Percentiles rank a stretch among this genome's conserved stretches.
phyloP scores from a whole-genome alignment of 2,113 vertebrate species.

The Serinus canaria region DNA sequence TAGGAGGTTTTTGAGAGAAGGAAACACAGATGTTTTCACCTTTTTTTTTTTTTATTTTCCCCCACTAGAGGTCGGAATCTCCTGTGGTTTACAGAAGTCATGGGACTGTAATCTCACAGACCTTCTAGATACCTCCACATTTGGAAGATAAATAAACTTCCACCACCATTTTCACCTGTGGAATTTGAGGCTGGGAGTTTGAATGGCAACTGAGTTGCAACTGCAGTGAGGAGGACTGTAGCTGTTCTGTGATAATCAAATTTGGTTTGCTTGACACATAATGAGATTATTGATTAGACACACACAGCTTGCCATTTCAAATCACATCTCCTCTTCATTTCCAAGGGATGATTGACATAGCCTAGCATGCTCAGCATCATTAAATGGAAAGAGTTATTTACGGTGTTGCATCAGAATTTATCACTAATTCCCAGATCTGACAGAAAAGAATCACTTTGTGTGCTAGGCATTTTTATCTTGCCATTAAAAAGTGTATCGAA shows the following conservation, averaged over 20 bases:
- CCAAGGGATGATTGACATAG: conserved; percentile 40
- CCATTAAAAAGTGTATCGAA: conserved; percentile 12
- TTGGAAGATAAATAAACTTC: neutral
- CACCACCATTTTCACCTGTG: neutral
- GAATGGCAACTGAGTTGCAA: neutral
- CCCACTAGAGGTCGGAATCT: neutral
- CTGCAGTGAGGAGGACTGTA: neutral
- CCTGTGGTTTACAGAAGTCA: neutral
- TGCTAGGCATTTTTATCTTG: conserved; percentile 30
- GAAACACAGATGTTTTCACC: neutral
- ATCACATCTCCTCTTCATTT: conserved; percentile 58
- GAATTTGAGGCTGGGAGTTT: neutral
- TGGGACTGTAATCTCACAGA: neutral
- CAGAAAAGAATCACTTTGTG: conserved; percentile 24
- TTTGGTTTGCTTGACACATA: conserved; percentile 58
- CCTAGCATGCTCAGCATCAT: conserved; percentile 45
- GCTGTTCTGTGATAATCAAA: conserved; percentile 48
- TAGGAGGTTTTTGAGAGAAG: neutral
- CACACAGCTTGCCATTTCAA: conserved; percentile 45
- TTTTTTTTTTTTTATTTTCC: neutral
- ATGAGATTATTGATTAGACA: conserved; percentile 66
- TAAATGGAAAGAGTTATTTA: conserved; percentile 58
- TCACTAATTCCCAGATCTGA: conserved; percentile 47
- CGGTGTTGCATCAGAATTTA: conserved; percentile 34
- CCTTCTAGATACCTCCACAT: neutral